phyloP scores from a whole-genome alignment of 35 echinoderm and acorn worm genomes.

The Patiria miniata region DNA sequence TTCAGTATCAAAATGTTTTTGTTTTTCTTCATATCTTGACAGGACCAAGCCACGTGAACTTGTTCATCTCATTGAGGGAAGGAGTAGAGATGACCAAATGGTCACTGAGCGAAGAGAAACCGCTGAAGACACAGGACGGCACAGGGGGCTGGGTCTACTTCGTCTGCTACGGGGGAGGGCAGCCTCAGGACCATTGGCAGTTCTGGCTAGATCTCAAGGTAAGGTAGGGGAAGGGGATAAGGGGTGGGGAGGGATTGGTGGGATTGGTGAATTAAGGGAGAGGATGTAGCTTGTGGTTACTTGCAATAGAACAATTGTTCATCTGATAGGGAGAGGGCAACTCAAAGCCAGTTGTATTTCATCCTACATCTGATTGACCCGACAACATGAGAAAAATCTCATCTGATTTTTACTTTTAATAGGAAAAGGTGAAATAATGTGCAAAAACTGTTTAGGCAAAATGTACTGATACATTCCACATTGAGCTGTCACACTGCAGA shows the following conservation, averaged over 20 bases:
- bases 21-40: neutral
- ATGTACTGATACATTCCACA: too few relatives aligned
- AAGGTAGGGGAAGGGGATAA: neutral
- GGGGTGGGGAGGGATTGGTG: neutral
- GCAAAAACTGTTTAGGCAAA: too few relatives aligned
- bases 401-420: too few relatives aligned
- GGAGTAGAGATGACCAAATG: neutral
- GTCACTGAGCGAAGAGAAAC: conserved; percentile 30
- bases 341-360: too few relatives aligned
- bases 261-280: neutral
- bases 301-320: too few relatives aligned
- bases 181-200: conserved; percentile 14
- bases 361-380: too few relatives aligned
- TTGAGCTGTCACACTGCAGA: too few relatives aligned
- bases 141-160: conserved; percentile 31
- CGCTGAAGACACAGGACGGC: conserved; percentile 21
- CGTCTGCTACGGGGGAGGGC: conserved; percentile 41
- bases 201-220: conserved; percentile 47
- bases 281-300: neutral
- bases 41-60: conserved; percentile 42
- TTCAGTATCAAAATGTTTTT: too few relatives aligned
- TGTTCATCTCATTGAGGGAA: conserved; percentile 29
- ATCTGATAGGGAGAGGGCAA: too few relatives aligned
- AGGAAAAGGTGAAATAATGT: too few relatives aligned
- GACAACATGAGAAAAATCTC: too few relatives aligned